Evolutionary conservation across 2,797 vertebrate species (phyloP).

Genomic region (Tapirus indicus): DNA sequence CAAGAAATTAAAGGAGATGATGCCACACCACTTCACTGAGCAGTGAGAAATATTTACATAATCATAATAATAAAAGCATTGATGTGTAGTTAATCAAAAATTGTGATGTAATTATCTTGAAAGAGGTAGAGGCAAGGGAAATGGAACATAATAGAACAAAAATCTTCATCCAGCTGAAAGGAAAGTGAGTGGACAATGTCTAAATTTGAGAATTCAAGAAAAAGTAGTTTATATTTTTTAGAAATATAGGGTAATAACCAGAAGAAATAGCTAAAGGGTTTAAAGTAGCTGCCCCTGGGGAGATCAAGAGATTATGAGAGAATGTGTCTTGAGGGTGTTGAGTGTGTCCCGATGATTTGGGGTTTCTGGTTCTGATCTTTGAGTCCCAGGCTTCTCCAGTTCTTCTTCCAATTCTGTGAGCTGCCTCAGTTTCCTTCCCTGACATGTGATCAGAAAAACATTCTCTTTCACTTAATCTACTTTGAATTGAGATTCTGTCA

Average conservation of each 20-base stretch:
- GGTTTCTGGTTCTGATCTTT: background rate
- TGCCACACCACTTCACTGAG: background rate
- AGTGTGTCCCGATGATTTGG: background rate
- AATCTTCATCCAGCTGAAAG: background rate
- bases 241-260: background rate
- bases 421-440: background rate
- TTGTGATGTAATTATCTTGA: background rate
- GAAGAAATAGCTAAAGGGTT: background rate
- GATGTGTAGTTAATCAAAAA: constrained; percentile 43
- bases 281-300: background rate
- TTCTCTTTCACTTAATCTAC: background rate
- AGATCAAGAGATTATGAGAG: background rate
- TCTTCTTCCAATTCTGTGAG: background rate
- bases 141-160: background rate
- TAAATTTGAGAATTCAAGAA: background rate
- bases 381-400: background rate
- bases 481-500: background rate
- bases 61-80: constrained; percentile 7
- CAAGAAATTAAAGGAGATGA: constrained; percentile 7
- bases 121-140: background rate
- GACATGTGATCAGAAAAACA: background rate
- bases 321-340: background rate
- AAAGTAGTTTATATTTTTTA: background rate
- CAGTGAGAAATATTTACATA: constrained; percentile 49
- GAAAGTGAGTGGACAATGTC: background rate